Base-by-base conservation (phyloP, 2,113 vertebrate genomes). In the Pseudolaguvia tuberculata region DNA sequence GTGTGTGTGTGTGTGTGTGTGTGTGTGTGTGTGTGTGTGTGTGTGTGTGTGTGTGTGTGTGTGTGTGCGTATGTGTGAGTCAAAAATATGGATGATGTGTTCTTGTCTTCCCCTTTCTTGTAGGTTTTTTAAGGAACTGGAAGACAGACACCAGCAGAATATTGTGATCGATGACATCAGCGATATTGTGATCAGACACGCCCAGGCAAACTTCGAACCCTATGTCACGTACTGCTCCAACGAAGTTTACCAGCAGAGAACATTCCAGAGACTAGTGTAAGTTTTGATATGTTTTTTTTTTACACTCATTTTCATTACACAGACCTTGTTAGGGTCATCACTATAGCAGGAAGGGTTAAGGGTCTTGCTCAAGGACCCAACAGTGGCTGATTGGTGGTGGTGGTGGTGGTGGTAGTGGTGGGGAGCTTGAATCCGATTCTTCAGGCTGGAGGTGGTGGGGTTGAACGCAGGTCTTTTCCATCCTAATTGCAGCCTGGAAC, bases 191-290 rank as follows among this genome's bases (percentile, higher is more conserved):
- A 91, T 88, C 42, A 93, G 89, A 27, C 96, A 98, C 1, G 82
- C 94, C 0, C 81, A 91, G 18, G 90, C 93, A 39, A 94, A 91
- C 0, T 99, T 99, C 55, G 96, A 99, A 21, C 96, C 96, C 0
- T 98, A 96, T 1, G 86, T 98, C 69, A 98, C 94, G 0, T 99
- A 99, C 85, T 99, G 97, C 88, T 96, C 93, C 66, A 99, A 98
- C 9, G 97, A 99, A 82, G 96, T 99, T 74, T 99, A 99, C 35
- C 97, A 99, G 83, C 97, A 99, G 73, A 90, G 97, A 15, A 98
- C 95, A 0, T 91, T 99, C 10, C 95, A 98, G 85, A 95, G 89
- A 75, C 83, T 99, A 48, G 70, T 95, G 97, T 98, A 88, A 95
- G 94, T 87, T 69, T 57, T 2, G 27, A 25, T 5, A 39, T 17